Evolutionary conservation across 2,113 vertebrate genomes (phyloP), one percentile per base, ranked within the genome.

Genomic region (Capreolus pygargus): DNA sequence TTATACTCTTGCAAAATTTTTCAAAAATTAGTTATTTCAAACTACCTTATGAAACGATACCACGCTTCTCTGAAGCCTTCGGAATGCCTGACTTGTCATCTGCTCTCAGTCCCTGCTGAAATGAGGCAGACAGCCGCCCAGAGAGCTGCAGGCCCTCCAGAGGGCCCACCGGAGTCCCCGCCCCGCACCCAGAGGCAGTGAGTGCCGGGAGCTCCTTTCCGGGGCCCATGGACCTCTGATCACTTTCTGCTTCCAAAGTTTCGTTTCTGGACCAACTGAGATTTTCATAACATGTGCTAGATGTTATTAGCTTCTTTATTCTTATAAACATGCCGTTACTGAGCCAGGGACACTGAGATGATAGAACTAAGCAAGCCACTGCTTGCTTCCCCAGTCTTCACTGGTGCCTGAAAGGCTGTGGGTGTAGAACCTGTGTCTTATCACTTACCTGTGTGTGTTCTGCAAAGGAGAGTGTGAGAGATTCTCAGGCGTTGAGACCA

Each of bases 111-210:
- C 5, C 43, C 8, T 15, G 5, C 55, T 92, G 28, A 47, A 30
- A 15, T 43, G 16, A 16, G 27, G 25, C n/a, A 39, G 17, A 23
- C 2, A 2, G 55, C 2, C 21, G 15, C 33, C 52, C 8, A 6
- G 47, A 4, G 14, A 57, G 36, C 79, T 14, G 1, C 27, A 2
- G 7, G 13, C 9, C 39, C 15, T 43, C 27, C 7, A 1, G n/a
- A 45, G 81, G 54, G 19, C 36, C 14, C 23, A 0, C 6, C 81
- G 1, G 0, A 33, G 10, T 9, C 45, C 17, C 8, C 0, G 2
- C 28, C 28, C 0, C 4, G 0, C 28, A 3, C 15, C 1, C 8
- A 17, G n/a, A 17, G 83, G 11, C 0, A 7, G 9, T 14, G 2
- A 1, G 23, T 12, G 4, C 10, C 17, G 14, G 76, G 27, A 39